Evolutionary conservation across 2,113 vertebrate genomes (phyloP).

Genomic region (Lipophrys pholis): DNA sequence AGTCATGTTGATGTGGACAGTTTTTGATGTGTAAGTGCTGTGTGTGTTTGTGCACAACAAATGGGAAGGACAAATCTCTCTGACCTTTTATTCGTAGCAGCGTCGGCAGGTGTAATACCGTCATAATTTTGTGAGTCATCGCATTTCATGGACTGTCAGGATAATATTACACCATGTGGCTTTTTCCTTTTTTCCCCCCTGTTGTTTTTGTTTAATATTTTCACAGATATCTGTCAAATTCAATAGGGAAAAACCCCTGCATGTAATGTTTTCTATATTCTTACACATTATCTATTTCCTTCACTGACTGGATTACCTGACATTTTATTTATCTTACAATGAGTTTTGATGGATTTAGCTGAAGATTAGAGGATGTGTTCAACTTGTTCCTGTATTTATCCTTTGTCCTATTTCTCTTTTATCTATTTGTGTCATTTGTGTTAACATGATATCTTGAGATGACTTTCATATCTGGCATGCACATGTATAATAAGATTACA

Average conservation of each 20-base stretch:
- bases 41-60: constrained; percentile 11
- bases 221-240: neutral
- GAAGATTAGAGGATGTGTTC: too few relatives aligned
- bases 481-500: too few relatives aligned
- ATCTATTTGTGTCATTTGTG: too few relatives aligned
- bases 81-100: constrained; percentile 40
- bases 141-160: neutral
- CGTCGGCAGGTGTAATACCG: constrained; percentile 29
- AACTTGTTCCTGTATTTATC: too few relatives aligned
- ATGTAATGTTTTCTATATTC: neutral
- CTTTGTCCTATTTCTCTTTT: too few relatives aligned
- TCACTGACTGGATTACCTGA: neutral
- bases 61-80: constrained; percentile 41
- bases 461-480: too few relatives aligned
- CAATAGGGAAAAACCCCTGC: neutral
- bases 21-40: constrained; percentile 49
- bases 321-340: too few relatives aligned
- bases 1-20: constrained; percentile 62
- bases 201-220: neutral
- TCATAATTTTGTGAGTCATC: constrained; percentile 24
- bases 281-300: neutral
- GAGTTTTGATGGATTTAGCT: too few relatives aligned
- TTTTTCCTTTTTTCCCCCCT: neutral
- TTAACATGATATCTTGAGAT: too few relatives aligned
- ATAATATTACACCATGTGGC: neutral